Evolutionary conservation across 2,888 invertebrate genomes (phyloP), one percentile per base, ranked within the genome.

Genomic region (Halocaridina rubra): DNA sequence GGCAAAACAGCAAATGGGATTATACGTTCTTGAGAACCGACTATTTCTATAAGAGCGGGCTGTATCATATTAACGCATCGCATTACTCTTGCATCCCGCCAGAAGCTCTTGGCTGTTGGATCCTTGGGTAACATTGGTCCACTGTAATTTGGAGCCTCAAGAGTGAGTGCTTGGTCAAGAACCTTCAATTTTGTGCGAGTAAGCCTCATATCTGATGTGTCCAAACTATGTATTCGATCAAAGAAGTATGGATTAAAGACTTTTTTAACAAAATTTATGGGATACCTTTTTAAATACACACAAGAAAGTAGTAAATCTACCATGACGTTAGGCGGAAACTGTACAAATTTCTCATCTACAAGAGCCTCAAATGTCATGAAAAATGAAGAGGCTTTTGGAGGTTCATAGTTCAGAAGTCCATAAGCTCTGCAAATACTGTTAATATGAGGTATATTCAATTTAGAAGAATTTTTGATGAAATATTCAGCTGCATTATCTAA

Each of bases 261-360:
- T 89, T 92, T 93, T 30, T 92, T 91, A 0, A 93, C 92, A 89
- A 94, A 92, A 89, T 93, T 92, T 3, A 93, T 88, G 4, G 95
- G 94, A 90, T 93, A 93, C 89, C 93, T 92, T 75, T 93, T 92
- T 32, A 94, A 89, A 90, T 94, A 95, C 76, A 94, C 92, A 89
- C 93, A 94, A 8, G 94, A 92, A n/a, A 94, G 90, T 81, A 94
- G 90, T 86, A 94, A 92, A 84, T 93, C 93, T 57, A 94, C 90
- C 10, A 93, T 90, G 89, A 94, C 93, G 88, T 92, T 92, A 32
- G 93, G 91, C 81, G 91, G 91, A 81, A 95, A 92, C 89, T 93
- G 92, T 4, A 91, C 89, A 90, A 94, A 94, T 84, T 93, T 93
- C 24, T 92, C 90, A 67, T 91, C 89, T n/a, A 95, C 89, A 64